Conservation (phyloP, 2,888 invertebrate genomes). For the Hesperia comma region DNA sequence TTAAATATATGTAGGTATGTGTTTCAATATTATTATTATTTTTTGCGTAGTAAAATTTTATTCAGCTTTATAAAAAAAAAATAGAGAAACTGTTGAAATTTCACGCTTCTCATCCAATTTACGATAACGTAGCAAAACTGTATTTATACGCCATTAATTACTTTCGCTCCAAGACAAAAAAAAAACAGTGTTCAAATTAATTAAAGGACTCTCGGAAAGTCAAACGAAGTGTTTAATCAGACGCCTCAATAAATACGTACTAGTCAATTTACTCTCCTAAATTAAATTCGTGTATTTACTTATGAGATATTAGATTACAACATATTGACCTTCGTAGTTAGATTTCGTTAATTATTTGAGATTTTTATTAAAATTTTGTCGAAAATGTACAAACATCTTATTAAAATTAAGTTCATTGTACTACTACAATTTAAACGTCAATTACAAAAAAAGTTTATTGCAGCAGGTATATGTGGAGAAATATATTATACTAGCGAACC, state of each 20-base stretch:
- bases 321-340: conserved; percentile 7
- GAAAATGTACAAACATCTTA: neutral
- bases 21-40: no score
- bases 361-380: neutral
- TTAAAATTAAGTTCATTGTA: no score
- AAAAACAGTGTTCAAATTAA: conserved; percentile 36
- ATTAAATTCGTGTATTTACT: conserved; percentile 30
- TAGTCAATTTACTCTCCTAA: conserved; percentile 26
- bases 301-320: conserved; percentile 5
- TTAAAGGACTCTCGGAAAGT: conserved; percentile 35
- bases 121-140: conserved; percentile 32
- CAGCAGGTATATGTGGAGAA: no score
- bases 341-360: neutral
- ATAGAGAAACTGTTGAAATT: no score
- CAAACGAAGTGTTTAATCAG: conserved; percentile 37
- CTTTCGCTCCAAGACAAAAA: conserved; percentile 29
- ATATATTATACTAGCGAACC: no score
- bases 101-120: conserved; percentile 31
- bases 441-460: no score
- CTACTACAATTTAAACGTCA: no score
- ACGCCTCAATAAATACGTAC: conserved; percentile 32
- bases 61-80: conserved; percentile 1
- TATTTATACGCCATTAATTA: conserved; percentile 39
- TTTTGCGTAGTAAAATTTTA: no score
- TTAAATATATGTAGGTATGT: no score